Base-by-base conservation (phyloP, 2,797 vertebrate species). In the Sebastes vulpes region DNA sequence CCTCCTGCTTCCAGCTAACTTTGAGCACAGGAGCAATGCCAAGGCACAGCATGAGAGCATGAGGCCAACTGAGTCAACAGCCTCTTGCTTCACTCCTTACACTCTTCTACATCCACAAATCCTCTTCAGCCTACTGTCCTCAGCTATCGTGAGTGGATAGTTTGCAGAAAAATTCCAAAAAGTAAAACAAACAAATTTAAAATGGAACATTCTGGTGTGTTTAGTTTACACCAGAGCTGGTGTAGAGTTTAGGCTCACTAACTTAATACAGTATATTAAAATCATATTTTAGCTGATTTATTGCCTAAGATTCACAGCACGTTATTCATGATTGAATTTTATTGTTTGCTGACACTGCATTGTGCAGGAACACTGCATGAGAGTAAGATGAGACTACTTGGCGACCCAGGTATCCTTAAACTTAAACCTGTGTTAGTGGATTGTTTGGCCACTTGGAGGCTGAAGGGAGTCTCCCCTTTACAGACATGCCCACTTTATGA, bases 1-100 rank as follows among this genome's bases (percentile, higher is more conserved):
- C 89, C 81, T 82, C 35, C 73, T 72, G 70, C 75, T 87, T 76
- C 64, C 81, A 35, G 79, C 64, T 52, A 80, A 82, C 75, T 86
- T 73, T 68, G 72, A 76, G 79, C 50, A 79, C 77, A 81, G 69
- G 69, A 92, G 73, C 77, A 69, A 87, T 69, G 88, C 89, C 91
- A 90, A 92, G 75, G 65, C 92, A 74, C 88, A 88, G 89, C 88
- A 57, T 85, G 91, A 73, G 14, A 35, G 80, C 64, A 35, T 18
- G 46, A 84, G 72, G 82, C 74, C 84, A 83, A 87, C 86, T 92
- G 77, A 89, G 72, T 85, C 76, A 91, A 94, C 84, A 90, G 9
- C 69, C 75, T 81, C 69, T 84, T 69, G 68, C 65, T 82, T 79
- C 74, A 85, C 83, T 38, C 85, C 74, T 82, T 72, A 29, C 46